Conservation (phyloP, 2,888 invertebrate species). For the Andricus curvator region DNA sequence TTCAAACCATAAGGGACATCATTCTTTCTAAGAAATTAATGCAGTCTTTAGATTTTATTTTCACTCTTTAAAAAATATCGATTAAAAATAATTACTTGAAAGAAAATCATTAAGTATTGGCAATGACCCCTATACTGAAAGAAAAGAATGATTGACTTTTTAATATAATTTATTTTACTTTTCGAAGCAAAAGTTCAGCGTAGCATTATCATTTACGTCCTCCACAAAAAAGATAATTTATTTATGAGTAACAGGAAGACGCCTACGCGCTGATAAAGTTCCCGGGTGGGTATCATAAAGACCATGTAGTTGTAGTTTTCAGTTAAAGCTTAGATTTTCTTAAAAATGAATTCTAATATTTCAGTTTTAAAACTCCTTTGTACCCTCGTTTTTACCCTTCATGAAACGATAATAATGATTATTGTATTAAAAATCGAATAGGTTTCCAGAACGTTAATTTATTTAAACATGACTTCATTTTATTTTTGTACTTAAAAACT, state of each 20-base stretch:
- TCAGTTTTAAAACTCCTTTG: neutral
- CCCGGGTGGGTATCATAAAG: conserved; percentile 25
- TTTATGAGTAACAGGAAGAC: conserved; percentile 67
- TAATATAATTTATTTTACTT: neutral
- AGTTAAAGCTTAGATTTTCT: neutral
- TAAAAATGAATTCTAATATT: neutral
- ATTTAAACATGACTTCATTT: no score
- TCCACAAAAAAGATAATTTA: conserved; percentile 60
- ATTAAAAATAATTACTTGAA: neutral
- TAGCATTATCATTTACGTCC: conserved; percentile 24
- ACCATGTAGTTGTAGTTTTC: conserved; percentile 3
- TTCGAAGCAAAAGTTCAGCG: neutral
- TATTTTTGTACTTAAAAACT: no score
- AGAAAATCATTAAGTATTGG: no score
- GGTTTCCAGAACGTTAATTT: no score
- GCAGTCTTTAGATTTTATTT: neutral
- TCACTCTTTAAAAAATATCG: neutral
- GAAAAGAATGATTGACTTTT: neutral
- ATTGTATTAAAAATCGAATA: no score
- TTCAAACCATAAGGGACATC: neutral
- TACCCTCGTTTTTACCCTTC: neutral
- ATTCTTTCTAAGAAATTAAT: neutral
- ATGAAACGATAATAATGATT: neutral
- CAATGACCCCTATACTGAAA: no score
- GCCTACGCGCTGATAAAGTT: conserved; percentile 64